Percentiles rank a stretch among this genome's conserved stretches.
phyloP scores from a whole-genome alignment of 2,113 vertebrate genomes.

The Chaetorhynchus papuensis region DNA sequence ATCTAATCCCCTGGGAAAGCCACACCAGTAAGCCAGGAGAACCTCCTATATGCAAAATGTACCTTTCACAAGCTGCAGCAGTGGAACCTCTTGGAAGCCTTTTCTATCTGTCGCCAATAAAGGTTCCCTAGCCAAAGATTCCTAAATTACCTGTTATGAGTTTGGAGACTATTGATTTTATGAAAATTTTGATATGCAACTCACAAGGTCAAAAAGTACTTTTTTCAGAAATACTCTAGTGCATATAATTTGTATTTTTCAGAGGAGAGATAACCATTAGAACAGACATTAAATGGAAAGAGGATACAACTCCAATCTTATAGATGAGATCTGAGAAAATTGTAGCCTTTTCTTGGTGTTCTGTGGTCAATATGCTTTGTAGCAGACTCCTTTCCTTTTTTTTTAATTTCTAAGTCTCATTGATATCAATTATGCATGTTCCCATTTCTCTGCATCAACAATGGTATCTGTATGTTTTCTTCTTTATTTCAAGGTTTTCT shows the following conservation, averaged over 20 bases:
- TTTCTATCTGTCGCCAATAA: not conserved
- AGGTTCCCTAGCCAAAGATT: not conserved
- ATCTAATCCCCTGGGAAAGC: too few relatives aligned
- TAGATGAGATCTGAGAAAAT: not conserved
- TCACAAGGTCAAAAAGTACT: not conserved
- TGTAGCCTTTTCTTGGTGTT: not conserved
- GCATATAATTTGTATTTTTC: not conserved
- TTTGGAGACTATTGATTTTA: not conserved
- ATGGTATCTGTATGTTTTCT: not conserved
- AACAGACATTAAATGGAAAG: not conserved
- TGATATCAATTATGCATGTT: not conserved
- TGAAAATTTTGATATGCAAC: not conserved
- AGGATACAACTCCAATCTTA: not conserved
- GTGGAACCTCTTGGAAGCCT: not conserved
- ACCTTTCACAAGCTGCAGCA: not conserved
- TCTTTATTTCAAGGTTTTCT: not conserved
- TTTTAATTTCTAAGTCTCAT: not conserved
- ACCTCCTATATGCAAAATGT: not conserved
- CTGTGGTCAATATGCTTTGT: not conserved
- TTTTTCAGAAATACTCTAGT: not conserved
- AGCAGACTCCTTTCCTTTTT: not conserved
- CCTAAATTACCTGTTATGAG: not conserved
- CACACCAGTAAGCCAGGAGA: not conserved
- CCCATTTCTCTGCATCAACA: not conserved
- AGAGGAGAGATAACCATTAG: not conserved